phyloP scores from a whole-genome alignment of 2,113 vertebrate genomes.

The Abramis brama region DNA sequence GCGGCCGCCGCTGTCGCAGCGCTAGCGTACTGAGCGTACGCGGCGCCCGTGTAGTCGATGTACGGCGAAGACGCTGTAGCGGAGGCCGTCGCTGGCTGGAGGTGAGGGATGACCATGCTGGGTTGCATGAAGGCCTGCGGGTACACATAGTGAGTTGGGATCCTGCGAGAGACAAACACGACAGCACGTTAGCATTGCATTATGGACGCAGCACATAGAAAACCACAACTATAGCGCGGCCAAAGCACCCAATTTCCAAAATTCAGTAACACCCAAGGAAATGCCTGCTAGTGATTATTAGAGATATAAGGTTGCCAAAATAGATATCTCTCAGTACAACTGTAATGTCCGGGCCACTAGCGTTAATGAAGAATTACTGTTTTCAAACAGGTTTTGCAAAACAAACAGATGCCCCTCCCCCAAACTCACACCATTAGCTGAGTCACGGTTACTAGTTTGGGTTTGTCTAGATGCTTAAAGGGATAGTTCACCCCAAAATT shows the following conservation, averaged over 20 bases:
- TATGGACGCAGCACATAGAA: conserved; percentile 29
- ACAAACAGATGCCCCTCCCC: background rate
- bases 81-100: conserved; percentile 84
- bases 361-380: background rate
- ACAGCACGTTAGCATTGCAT: conserved; percentile 30
- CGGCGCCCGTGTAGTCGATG: conserved; percentile 95
- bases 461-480: background rate
- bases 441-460: background rate
- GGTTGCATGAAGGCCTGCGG: conserved; percentile 97
- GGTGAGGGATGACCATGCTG: conserved; percentile 93
- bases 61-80: conserved; percentile 87
- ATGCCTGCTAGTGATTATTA: conserved; percentile 90
- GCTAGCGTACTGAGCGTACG: conserved; percentile 92
- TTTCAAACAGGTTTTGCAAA: background rate
- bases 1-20: conserved; percentile 81
- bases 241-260: conserved; percentile 69
- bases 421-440: background rate
- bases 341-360: background rate
- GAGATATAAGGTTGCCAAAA: conserved; percentile 97
- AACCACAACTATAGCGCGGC: conserved; percentile 68
- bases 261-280: conserved; percentile 74
- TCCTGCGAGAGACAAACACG: conserved; percentile 79
- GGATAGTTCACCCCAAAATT: too few species aligned
- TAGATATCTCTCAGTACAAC: conserved; percentile 68
- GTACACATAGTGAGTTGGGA: conserved; percentile 97